Base-by-base conservation (phyloP, 2,113 vertebrate genomes). In the Xenus cinereus region DNA sequence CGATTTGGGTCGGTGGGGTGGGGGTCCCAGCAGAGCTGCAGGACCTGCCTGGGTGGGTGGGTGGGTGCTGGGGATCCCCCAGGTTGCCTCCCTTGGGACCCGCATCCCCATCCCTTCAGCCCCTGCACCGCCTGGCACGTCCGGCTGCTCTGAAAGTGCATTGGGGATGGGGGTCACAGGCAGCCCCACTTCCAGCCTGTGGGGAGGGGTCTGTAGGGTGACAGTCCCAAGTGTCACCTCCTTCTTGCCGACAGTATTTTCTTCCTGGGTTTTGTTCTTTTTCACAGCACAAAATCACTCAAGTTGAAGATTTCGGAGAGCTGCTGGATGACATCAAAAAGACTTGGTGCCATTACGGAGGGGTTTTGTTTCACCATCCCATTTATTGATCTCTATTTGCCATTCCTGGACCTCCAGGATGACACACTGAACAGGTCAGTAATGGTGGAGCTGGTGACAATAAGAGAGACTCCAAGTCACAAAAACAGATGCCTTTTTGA, bases 341-440 rank as follows among this genome's bases (percentile, higher is more conserved):
- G 60, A 85, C 51, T 28, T 4, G 81, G 72, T 85, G 57, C 66
- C 69, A 30, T 97, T 83, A 59, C 94, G 62, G 91, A 94, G 37
- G 95, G 94, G 2, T 92, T 98, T 68, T 93, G 81, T 89, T 95
- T 94, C 18, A 97, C 81, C 41, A 41, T 95, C 9, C 79, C 90
- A 33, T 97, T 98, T 86, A 92, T 90, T 4, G 88, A 93, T 12
- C 62, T 97, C 60, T 95, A 93, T 78, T 80, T 97, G 35, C 28
- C 23, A 6, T 91, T 96, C 21, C 90, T 97, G 39, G 94, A 96
- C 71, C 91, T 96, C 14, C 95, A 97, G 77, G 96, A 96, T n/a
- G 28, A 33, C 11, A 91, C 95, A 6, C 4, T 77, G 51, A 64
- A 35, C 53, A 95, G 87, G 98, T 97, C 67, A 86, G 93, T 92